Evolutionary conservation across 92 coral and sea anemone species (phyloP).

Genomic region (Actinernus sp.): DNA sequence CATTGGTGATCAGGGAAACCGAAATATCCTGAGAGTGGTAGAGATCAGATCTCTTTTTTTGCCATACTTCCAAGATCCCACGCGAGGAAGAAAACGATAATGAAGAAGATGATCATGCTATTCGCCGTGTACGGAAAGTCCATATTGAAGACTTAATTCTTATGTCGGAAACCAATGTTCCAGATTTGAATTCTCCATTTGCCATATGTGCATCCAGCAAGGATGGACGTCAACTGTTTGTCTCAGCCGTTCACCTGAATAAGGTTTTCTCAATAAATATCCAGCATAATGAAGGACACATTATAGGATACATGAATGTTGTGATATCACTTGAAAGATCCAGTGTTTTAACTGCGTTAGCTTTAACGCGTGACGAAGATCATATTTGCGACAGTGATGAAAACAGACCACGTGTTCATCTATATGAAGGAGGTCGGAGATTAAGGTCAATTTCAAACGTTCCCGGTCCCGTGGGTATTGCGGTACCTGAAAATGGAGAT

Average conservation of each 20-base stretch:
- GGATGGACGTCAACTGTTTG: background rate
- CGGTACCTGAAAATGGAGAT: constrained; percentile 30
- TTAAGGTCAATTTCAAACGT: constrained; percentile 9
- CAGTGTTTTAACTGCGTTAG: constrained; percentile 29
- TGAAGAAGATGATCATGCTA: constrained; percentile 48
- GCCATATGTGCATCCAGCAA: constrained; percentile 15
- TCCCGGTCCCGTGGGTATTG: constrained; percentile 56
- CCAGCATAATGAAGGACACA: background rate
- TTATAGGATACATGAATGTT: constrained; percentile 1
- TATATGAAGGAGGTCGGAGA: no score
- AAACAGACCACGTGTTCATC: constrained; percentile 26
- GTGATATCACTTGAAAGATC: constrained; percentile 17
- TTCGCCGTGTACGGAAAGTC: constrained; percentile 35
- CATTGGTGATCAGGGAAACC: constrained; percentile 57
- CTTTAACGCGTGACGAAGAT: constrained; percentile 37
- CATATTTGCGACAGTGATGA: constrained; percentile 29
- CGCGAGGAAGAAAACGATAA: constrained; percentile 14
- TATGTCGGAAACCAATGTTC: constrained; percentile 11
- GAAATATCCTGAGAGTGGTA: constrained; percentile 42
- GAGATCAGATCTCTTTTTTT: constrained; percentile 32
- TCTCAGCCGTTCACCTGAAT: constrained; percentile 28
- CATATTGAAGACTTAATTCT: constrained; percentile 38
- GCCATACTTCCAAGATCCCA: constrained; percentile 40
- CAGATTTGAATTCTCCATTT: background rate
- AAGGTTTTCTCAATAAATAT: constrained; percentile 15